Conservation (phyloP, 2,888 invertebrate genomes). For the Hipparchia sbordonii region DNA sequence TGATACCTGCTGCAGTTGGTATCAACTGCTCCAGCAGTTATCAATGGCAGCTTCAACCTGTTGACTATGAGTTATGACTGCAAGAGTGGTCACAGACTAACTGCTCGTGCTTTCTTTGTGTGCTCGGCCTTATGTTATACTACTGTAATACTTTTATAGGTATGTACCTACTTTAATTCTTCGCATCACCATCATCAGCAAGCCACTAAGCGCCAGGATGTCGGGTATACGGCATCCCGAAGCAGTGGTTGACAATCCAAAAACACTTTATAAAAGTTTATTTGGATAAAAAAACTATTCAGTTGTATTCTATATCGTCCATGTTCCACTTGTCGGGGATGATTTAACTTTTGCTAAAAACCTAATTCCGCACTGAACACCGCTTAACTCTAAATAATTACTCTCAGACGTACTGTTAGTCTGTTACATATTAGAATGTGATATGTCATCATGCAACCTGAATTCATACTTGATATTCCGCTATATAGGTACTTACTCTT, state of each 20-base stretch:
- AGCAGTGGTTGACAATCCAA: no score
- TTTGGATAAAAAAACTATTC: no score
- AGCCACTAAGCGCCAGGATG: no score
- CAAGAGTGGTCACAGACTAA: not conserved
- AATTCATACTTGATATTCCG: conserved; percentile 22
- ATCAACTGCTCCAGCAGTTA: not conserved
- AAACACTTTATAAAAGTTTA: no score
- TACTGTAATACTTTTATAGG: no score
- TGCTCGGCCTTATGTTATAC: not conserved
- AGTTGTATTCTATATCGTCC: no score
- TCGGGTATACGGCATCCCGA: no score
- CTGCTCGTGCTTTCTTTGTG: not conserved
- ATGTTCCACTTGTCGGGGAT: no score
- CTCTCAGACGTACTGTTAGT: conserved; percentile 8
- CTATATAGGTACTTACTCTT: not conserved
- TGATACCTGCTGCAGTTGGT: not conserved
- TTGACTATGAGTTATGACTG: not conserved
- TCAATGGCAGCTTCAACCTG: not conserved
- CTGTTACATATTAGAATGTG: conserved; percentile 10
- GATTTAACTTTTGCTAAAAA: not conserved
- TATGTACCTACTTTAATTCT: no score
- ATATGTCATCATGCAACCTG: conserved; percentile 24
- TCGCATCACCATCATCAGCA: no score
- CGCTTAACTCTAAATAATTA: conserved; percentile 2
- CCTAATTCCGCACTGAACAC: conserved; percentile 20